These are phyloP conservation scores for Heliconius nattereri DNA, from an alignment of 1,140 invertebrate genomes.

Conservation along the genomic window DNA sequence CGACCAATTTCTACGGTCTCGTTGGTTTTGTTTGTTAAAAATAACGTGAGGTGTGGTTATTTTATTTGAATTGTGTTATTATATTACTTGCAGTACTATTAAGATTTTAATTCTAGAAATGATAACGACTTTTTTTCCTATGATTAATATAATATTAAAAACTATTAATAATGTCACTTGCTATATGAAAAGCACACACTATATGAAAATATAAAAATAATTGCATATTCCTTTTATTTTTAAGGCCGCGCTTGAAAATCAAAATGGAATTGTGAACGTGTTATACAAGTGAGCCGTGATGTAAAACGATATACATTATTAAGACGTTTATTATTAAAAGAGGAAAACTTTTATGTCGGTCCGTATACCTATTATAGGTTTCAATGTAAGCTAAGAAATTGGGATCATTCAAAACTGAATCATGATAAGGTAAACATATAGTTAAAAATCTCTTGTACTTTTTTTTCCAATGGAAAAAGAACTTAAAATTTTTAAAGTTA, in stretches of 20 bases:
- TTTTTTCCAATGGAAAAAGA: background rate
- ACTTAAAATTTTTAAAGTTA: background rate
- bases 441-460: constrained; percentile 28
- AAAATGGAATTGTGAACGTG: constrained; percentile 31
- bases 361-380: constrained; percentile 49
- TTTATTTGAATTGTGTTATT: too few relatives aligned
- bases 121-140: too few relatives aligned
- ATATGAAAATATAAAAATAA: background rate
- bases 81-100: too few relatives aligned
- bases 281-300: constrained; percentile 39
- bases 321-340: constrained; percentile 64
- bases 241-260: constrained; percentile 10
- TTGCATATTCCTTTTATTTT: constrained; percentile 14
- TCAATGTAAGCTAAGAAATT: constrained; percentile 47
- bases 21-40: constrained; percentile 15
- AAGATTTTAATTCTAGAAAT: too few relatives aligned
- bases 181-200: too few relatives aligned
- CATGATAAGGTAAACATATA: background rate
- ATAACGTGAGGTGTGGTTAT: background rate
- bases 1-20: constrained; percentile 20
- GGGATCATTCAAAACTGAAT: constrained; percentile 28
- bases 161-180: background rate
- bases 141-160: background rate
- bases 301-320: constrained; percentile 56
- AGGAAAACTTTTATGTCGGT: constrained; percentile 54